Evolutionary conservation across 2,113 vertebrate genomes (phyloP), one percentile per base, ranked within the genome.

Genomic region (Mastomys coucha): DNA sequence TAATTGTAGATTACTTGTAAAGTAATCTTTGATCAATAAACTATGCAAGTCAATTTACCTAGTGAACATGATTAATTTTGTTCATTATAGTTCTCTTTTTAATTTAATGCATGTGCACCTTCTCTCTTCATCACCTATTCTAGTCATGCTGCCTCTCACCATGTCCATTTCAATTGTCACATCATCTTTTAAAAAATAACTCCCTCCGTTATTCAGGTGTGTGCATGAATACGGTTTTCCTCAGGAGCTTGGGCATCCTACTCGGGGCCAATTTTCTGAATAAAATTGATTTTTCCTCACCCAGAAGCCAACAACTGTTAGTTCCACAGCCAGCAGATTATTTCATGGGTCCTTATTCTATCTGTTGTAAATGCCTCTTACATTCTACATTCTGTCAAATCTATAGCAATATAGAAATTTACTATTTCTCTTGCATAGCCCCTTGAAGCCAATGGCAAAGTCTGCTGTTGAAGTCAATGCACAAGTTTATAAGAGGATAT

Each of bases 21-120:
- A 53, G 8, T n/a, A 77, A 94, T 51, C 8, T 45, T 45, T 72
- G 5, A 76, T 53, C 65, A 92, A 4, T 0, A 91, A 96, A 93
- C 91, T 92, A 93, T 96, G 69, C 9, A 80, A 67, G 86, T 91
- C 5, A 17, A 56, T 89, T 95, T 82, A 65, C 20, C 24, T 85
- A 49, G 56, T 85, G 11, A 94, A 10, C 2, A 70, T 84, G 11
- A 77, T 56, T n/a, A 94, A 10, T 73, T 73, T 80, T 51, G 31
- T 53, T 80, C 16, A 36, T 19, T 53, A 53, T 36, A 33, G 49
- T 51, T 78, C 49, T 19, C 16, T 33, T 51, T 49, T 5, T 36
- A 53, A 80, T 53, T 53, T 53, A 19, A 80, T 53, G 31, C 9
- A 20, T 20, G 49, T 20, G 4, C 36, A 20, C 49, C 77, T 53